These are phyloP conservation scores for Mesochorus sp. DNA, from an alignment of 2,888 invertebrate species.

Conservation along the genomic window DNA sequence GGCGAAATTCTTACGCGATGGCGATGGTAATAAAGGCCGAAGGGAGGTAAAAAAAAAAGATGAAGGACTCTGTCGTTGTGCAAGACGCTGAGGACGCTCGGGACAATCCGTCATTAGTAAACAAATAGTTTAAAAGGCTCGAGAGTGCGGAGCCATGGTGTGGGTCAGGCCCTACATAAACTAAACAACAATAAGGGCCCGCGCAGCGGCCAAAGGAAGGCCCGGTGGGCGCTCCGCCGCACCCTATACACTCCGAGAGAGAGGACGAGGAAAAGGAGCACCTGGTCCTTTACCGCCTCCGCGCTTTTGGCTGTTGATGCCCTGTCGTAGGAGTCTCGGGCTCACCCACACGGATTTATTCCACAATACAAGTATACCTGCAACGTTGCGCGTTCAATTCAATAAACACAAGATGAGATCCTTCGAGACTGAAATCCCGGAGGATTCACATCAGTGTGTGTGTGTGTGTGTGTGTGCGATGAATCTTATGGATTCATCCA, in stretches of 20 bases:
- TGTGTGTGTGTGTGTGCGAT: slow-evolving; percentile 6
- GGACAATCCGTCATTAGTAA: slow-evolving; percentile 80
- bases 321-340: slow-evolving; percentile 13
- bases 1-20: slow-evolving; percentile 7
- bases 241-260: slow-evolving; percentile 29
- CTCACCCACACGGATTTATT: not conserved
- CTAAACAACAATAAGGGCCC: slow-evolving; percentile 75
- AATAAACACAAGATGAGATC: slow-evolving; percentile 21
- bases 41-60: slow-evolving; percentile 36
- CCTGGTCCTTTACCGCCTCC: slow-evolving; percentile 63
- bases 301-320: slow-evolving; percentile 32
- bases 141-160: slow-evolving; percentile 59
- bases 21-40: slow-evolving; percentile 21
- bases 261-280: slow-evolving; percentile 51
- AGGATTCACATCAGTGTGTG: not conserved
- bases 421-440: slow-evolving; percentile 23
- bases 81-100: slow-evolving; percentile 44
- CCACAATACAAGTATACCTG: slow-evolving; percentile 32
- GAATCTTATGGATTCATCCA: slow-evolving; percentile 43
- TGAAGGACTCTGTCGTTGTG: slow-evolving; percentile 43
- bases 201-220: slow-evolving; percentile 63
- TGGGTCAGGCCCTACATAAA: slow-evolving; percentile 73
- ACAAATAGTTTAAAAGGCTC: slow-evolving; percentile 77
- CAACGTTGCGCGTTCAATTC: slow-evolving; percentile 44
- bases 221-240: slow-evolving; percentile 68